A percentile compares a stretch with the other conserved stretches of the same genome.
These are phyloP conservation scores for Zootermopsis nevadensis DNA, from an alignment of 2,888 invertebrate species.

Conservation along the genomic window DNA sequence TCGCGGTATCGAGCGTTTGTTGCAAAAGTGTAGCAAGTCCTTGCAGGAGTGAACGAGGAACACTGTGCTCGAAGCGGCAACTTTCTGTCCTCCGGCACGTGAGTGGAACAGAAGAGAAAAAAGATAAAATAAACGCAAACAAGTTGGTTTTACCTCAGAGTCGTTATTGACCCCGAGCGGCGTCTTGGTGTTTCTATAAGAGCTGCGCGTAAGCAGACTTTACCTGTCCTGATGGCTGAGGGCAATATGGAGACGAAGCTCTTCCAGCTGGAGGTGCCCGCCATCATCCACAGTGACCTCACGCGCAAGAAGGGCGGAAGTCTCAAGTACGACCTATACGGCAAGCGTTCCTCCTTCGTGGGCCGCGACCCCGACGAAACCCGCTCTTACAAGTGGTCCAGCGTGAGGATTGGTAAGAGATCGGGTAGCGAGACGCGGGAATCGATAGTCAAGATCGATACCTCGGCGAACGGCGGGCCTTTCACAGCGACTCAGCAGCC, in stretches of 20 bases:
- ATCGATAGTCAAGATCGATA: slow-evolving; percentile 72
- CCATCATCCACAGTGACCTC: slow-evolving; percentile 10
- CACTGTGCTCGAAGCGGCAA: too few relatives aligned
- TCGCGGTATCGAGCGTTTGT: too few relatives aligned
- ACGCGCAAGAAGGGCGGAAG: slow-evolving; percentile 44
- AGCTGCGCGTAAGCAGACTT: background rate
- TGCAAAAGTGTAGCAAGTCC: too few relatives aligned
- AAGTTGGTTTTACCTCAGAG: too few relatives aligned
- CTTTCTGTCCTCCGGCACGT: too few relatives aligned
- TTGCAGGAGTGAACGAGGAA: too few relatives aligned
- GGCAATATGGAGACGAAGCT: slow-evolving; percentile 1
- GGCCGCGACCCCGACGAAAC: slow-evolving; percentile 19
- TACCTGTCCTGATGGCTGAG: background rate
- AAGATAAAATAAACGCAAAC: too few relatives aligned
- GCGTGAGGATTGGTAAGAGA: slow-evolving; percentile 71
- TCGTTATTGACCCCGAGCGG: too few relatives aligned
- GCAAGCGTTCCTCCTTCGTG: slow-evolving; percentile 46
- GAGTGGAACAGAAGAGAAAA: too few relatives aligned
- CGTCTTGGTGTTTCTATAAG: too few relatives aligned
- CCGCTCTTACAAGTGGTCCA: slow-evolving; percentile 68
- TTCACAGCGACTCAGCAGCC: slow-evolving; percentile 44
- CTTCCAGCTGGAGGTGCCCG: slow-evolving; percentile 37
- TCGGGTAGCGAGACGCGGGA: slow-evolving; percentile 70
- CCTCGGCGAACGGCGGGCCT: slow-evolving; percentile 57
- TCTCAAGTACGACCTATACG: slow-evolving; percentile 46